A percentile compares a stretch with the other conserved stretches of the same genome.
Evolutionary conservation across 2,797 vertebrate species (phyloP).

Genomic region (Argyrosomus regius): DNA sequence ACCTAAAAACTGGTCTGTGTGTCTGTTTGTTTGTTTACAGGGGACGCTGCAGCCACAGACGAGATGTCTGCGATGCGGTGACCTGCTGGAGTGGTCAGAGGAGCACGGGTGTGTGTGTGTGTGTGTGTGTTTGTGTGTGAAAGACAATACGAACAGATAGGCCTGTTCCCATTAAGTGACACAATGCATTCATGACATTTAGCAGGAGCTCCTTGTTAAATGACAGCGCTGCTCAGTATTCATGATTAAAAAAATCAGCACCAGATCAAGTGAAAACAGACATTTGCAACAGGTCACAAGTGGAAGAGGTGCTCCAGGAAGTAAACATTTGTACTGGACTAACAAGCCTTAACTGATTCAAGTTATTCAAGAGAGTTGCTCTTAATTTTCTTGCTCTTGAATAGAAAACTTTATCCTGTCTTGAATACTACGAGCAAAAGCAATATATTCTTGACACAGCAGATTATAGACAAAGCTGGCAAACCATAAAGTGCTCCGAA

Average conservation of each 20-base stretch:
- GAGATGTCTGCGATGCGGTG: slow-evolving; percentile 82
- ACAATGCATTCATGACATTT: background rate
- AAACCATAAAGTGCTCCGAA: slow-evolving; percentile 8
- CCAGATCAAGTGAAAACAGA: slow-evolving; percentile 7
- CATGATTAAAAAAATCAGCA: slow-evolving; percentile 1
- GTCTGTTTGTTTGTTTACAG: slow-evolving; percentile 73
- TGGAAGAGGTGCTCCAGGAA: slow-evolving; percentile 18
- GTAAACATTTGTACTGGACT: slow-evolving; percentile 38
- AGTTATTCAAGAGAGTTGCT: slow-evolving; percentile 47
- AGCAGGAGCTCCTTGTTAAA: slow-evolving; percentile 25
- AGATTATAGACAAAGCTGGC: slow-evolving; percentile 14
- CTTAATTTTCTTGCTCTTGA: slow-evolving; percentile 13
- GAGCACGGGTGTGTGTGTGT: slow-evolving; percentile 77
- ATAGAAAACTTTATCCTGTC: background rate
- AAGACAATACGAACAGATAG: background rate
- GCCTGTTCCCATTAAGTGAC: background rate
- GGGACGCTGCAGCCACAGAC: slow-evolving; percentile 67
- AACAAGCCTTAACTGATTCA: slow-evolving; percentile 41
- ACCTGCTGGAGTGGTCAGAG: slow-evolving; percentile 78
- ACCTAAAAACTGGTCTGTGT: slow-evolving; percentile 19
- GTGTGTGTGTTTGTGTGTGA: background rate
- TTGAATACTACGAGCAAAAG: slow-evolving; percentile 21
- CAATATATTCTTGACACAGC: slow-evolving; percentile 13
- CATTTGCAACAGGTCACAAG: background rate
- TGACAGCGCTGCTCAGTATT: background rate